A percentile compares a stretch with the other conserved stretches of the same genome.
Evolutionary conservation across 2,888 invertebrate genomes (phyloP).

Genomic region (Standfussiana lucernea): DNA sequence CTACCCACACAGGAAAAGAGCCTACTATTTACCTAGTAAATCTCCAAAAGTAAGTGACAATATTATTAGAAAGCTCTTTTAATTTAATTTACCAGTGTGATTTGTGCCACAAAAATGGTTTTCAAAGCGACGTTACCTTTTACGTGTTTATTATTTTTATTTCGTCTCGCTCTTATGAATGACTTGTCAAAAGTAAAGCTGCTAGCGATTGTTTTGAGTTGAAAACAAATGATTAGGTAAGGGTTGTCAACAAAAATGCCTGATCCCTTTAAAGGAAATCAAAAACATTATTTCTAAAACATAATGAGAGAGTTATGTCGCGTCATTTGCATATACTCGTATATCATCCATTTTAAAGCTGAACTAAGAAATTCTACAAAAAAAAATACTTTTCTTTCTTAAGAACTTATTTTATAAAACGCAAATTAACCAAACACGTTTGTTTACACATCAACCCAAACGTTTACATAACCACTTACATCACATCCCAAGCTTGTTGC

Average conservation of each 20-base stretch:
- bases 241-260: background rate
- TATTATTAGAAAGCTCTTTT: background rate
- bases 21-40: no score
- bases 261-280: background rate
- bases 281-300: background rate
- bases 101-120: background rate
- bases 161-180: background rate
- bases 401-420: background rate
- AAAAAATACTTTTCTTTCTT: background rate
- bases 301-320: background rate
- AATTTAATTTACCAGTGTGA: background rate
- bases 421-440: background rate
- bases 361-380: background rate
- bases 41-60: background rate
- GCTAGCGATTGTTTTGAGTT: no score
- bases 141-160: background rate
- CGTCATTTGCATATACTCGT: no score
- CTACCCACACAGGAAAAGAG: no score
- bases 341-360: background rate
- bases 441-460: background rate
- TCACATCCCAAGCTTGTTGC: background rate
- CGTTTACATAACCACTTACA: background rate
- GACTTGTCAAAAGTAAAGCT: background rate
- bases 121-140: background rate
- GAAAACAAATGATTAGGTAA: background rate